phyloP scores from a whole-genome alignment of 2,797 vertebrate genomes.

The Ciconia nigra region DNA sequence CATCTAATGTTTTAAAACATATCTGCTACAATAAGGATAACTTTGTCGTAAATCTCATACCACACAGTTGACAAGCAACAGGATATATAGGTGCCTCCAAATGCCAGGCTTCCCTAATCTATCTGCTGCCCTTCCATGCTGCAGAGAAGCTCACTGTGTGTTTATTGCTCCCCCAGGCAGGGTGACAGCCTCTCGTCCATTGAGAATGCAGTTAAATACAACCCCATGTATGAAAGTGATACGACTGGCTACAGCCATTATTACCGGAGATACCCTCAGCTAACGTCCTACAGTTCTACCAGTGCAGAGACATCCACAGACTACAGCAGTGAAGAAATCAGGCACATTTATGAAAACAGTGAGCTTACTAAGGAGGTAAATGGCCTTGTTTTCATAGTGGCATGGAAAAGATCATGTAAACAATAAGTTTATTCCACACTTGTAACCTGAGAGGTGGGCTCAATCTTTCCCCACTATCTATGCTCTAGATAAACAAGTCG shows the following conservation, averaged over 20 bases:
- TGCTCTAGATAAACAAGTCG: neutral
- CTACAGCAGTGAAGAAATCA: slow-evolving; percentile 94
- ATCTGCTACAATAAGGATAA: neutral
- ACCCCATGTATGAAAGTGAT: slow-evolving; percentile 90
- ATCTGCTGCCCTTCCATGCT: neutral
- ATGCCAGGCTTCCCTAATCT: neutral
- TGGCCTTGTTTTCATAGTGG: neutral
- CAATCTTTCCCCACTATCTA: neutral
- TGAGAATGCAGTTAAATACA: slow-evolving; percentile 91
- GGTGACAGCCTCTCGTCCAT: slow-evolving; percentile 85
- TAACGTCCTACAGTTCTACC: slow-evolving; percentile 81
- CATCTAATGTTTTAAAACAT: neutral
- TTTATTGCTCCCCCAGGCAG: slow-evolving; percentile 73
- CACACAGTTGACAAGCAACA: neutral
- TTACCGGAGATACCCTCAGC: slow-evolving; percentile 83
- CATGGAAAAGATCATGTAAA: neutral
- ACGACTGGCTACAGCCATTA: slow-evolving; percentile 85
- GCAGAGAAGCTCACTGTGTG: neutral
- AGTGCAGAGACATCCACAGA: slow-evolving; percentile 87
- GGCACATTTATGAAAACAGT: slow-evolving; percentile 92
- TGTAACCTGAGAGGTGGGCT: neutral
- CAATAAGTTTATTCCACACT: neutral
- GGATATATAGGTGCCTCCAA: neutral
- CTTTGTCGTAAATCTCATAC: neutral
- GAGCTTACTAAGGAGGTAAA: slow-evolving; percentile 91